Conservation (phyloP, 2,797 vertebrate genomes). For the Hozukius guyotensis region DNA sequence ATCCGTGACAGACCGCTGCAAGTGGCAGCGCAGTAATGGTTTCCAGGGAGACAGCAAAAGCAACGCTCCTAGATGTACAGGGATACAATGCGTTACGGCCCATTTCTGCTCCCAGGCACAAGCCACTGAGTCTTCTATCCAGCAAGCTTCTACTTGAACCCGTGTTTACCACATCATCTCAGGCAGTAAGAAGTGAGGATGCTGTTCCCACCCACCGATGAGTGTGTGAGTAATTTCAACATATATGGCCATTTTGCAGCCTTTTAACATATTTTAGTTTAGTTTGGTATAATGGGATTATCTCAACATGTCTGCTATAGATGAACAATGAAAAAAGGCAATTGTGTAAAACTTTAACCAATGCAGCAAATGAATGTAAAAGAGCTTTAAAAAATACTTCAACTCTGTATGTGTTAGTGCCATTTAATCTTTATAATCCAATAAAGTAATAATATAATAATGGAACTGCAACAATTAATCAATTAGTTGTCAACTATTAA, state of each 20-base stretch:
- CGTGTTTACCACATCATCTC: conserved; percentile 45
- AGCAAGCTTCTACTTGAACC: conserved; percentile 43
- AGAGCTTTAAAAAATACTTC: background rate
- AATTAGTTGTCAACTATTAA: too few species aligned
- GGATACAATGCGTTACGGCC: conserved; percentile 60
- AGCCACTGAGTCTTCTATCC: conserved; percentile 28
- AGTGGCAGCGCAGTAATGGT: conserved; percentile 61
- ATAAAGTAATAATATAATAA: background rate
- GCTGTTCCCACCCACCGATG: background rate
- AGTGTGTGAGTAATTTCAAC: background rate
- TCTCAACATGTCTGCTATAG: too few species aligned
- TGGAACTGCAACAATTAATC: too few species aligned
- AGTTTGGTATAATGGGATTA: background rate
- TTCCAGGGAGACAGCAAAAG: conserved; percentile 73
- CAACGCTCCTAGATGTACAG: conserved; percentile 39
- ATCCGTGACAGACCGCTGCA: conserved; percentile 57
- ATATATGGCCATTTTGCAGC: background rate
- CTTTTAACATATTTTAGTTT: background rate
- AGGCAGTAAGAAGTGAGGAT: background rate
- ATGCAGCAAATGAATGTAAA: background rate
- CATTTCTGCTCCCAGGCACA: conserved; percentile 60
- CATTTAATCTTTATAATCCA: background rate
- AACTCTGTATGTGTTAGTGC: background rate
- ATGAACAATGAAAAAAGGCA: background rate
- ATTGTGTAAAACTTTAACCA: background rate